These are phyloP conservation scores for Bucco capensis DNA, from an alignment of 2,113 vertebrate species.

Conservation along the genomic window DNA sequence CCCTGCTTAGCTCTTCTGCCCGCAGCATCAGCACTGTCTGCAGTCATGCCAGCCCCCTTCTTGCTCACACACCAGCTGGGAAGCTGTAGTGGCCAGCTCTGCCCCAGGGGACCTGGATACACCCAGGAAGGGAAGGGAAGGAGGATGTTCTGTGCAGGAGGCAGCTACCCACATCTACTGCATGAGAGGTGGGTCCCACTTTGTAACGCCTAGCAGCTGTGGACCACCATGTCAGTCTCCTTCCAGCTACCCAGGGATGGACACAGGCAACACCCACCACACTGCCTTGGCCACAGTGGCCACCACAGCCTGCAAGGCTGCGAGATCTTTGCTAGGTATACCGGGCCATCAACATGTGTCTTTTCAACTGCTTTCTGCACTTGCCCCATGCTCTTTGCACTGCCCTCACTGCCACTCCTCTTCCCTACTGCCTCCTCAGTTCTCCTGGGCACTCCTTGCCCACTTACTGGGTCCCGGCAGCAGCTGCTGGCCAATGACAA, in stretches of 20 bases:
- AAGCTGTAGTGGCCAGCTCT: neutral
- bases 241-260: neutral
- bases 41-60: neutral
- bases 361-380: neutral
- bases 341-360: accelerated
- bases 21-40: neutral
- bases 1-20: neutral
- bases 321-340: neutral
- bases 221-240: neutral
- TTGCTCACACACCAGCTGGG: neutral
- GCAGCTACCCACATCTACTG: accelerated
- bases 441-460: neutral
- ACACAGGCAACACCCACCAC: accelerated
- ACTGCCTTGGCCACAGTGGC: neutral
- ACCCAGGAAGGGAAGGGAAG: neutral
- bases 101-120: neutral
- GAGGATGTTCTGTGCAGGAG: neutral
- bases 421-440: neutral
- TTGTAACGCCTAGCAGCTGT: neutral
- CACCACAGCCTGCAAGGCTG: neutral
- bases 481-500: neutral
- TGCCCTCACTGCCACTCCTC: neutral
- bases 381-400: neutral
- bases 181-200: neutral
- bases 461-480: neutral